Base-by-base conservation (phyloP, 2,888 invertebrate species). In the Macrophya alboannulata region DNA sequence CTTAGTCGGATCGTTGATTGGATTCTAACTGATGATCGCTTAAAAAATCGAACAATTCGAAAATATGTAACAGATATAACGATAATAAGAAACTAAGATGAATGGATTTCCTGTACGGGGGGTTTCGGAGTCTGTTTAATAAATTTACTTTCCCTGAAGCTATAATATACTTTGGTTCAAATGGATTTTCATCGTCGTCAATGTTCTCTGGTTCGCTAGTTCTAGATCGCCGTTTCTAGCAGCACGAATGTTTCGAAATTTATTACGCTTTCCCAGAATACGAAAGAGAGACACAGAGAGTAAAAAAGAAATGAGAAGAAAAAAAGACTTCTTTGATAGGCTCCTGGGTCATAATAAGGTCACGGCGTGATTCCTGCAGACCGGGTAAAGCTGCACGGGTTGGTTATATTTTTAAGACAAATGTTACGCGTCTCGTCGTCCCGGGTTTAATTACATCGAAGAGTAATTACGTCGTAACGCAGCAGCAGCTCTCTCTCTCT, bases 101-200 rank as follows among this genome's bases (percentile, higher is more conserved):
- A 62, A 62, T 62, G 62, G 62, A 10, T 62, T 4, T 10, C 21
- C 9, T 12, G 48, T n/a, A n/a, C 48, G 4, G 71, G n/a, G 71
- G 17, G 9, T 17, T n/a, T 71, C 37, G 37, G 40, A 40, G 71
- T 71, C n/a, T 79, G 55, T 6, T 81, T 43, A 40, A 81, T 81
- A 40, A 62, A 81, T 81, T 81, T 62, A 10, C 81, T 81, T 43
- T 12, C 51, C 1, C 51, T 4, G n/a, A 6, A 55, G 77, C 62
- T 62, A 62, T n/a, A n/a, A n/a, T n/a, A n/a, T 55, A 31, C 25
- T 81, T 81, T 81, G 1, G 59, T 62, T 43, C 59, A 62, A 81
- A 81, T 62, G 62, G 62, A 81, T 81, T 81, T 81, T 81, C 62
- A 81, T 62, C 40, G 40, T 81, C 81, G 81, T 81, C 81, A 62